Percentiles rank a stretch among this genome's conserved stretches.
phyloP scores from a whole-genome alignment of 2,888 invertebrate species.

The Drosophila subsilvestris region DNA sequence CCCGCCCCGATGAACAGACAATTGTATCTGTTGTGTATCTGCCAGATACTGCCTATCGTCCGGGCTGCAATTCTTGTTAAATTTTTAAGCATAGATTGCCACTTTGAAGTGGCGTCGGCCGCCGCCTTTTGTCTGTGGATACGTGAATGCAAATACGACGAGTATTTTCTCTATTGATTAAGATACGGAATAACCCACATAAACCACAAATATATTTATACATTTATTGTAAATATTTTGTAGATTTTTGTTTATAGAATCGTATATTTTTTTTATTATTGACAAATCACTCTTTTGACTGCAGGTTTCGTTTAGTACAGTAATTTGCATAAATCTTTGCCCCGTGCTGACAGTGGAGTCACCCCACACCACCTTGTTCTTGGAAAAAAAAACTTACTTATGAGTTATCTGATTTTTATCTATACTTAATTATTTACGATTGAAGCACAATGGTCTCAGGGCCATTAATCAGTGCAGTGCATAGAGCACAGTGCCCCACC shows the following conservation, averaged over 20 bases:
- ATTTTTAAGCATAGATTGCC: constrained; percentile 31
- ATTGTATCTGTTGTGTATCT: constrained; percentile 34
- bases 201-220: constrained; percentile 4
- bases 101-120: constrained; percentile 73
- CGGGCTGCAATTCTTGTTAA: constrained; percentile 58
- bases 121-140: constrained; percentile 48
- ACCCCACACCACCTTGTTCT: constrained; percentile 35
- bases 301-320: constrained; percentile 54
- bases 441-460: constrained; percentile 70
- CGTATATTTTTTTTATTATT: constrained; percentile 12
- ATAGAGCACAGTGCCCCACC: not conserved
- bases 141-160: constrained; percentile 48
- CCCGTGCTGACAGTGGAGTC: constrained; percentile 58
- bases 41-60: constrained; percentile 20
- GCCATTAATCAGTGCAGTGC: constrained; percentile 73
- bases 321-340: constrained; percentile 65
- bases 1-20: constrained; percentile 13
- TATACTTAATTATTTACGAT: constrained; percentile 77
- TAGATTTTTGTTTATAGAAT: constrained; percentile 1
- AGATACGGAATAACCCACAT: constrained; percentile 13
- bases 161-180: constrained; percentile 28
- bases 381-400: constrained; percentile 59
- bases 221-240: not conserved
- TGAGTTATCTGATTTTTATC: constrained; percentile 76
- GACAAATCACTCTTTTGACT: constrained; percentile 33